These are phyloP conservation scores for Riptortus pedestris DNA, from an alignment of 1,140 invertebrate species.

Conservation along the genomic window DNA sequence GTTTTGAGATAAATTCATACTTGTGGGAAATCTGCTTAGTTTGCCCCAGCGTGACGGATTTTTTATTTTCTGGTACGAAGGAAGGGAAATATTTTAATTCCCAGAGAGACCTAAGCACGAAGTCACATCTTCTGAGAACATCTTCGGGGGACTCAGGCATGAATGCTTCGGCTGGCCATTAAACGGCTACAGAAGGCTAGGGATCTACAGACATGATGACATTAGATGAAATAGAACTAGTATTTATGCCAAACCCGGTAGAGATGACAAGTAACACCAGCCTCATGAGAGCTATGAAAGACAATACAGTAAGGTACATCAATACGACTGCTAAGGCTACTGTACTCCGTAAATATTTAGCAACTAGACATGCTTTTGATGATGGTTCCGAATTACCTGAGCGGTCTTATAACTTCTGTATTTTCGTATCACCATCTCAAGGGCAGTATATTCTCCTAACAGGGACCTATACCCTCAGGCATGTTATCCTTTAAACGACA, in stretches of 20 bases:
- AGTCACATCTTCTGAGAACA: conserved; percentile 42
- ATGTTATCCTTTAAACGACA: no score
- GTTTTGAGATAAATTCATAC: no score
- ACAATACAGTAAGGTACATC: conserved; percentile 76
- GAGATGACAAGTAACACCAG: conserved; percentile 80
- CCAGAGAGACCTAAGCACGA: conserved; percentile 41
- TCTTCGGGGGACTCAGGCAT: conserved; percentile 44
- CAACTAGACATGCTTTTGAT: conserved; percentile 83
- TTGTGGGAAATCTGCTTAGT: no score
- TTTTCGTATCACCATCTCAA: conserved; percentile 75
- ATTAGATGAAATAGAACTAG: conserved; percentile 83
- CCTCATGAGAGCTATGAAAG: conserved; percentile 66
- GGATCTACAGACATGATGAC: no score
- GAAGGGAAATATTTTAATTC: no score
- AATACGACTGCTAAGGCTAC: conserved; percentile 96
- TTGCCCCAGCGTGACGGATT: no score
- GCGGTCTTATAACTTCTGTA: conserved; percentile 70
- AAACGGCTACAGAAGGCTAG: conserved; percentile 66
- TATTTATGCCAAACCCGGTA: conserved; percentile 90
- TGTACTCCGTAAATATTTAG: conserved; percentile 90
- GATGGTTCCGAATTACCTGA: conserved; percentile 67
- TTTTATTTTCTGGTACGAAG: no score
- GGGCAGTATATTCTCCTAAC: conserved; percentile 73
- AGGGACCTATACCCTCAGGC: conserved; percentile 77
- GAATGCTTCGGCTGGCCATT: conserved; percentile 58